Base-by-base conservation (phyloP, 2,797 vertebrate species). In the Anomalospiza imberbis region DNA sequence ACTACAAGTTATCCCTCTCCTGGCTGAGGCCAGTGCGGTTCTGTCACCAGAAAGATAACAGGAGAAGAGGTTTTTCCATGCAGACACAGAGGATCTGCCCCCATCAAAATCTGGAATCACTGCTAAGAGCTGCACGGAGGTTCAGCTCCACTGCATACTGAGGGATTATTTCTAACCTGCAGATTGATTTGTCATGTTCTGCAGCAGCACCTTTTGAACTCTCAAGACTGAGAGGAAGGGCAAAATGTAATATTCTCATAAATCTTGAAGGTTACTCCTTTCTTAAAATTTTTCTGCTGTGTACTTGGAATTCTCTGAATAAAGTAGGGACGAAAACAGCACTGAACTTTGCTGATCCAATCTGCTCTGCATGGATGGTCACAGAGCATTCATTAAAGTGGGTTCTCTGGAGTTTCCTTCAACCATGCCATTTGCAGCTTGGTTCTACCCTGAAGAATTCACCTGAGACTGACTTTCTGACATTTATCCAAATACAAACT, bases 141-240 rank as follows among this genome's bases (percentile, higher is more conserved):
- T 70, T 96, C 77, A 61, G 80, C 80, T 60, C 53, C 63, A 32
- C 58, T 65, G 63, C 67, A 57, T 42, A 6, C 38, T 10, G 26
- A 15, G 34, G 42, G 81, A 68, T 71, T 58, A 51, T 92, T 93
- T 67, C 57, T 54, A 25, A 87, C 80, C 92, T 68, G 44, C 38
- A 77, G 84, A 91, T 82, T 77, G 78, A 92, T 92, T 80, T 91
- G 67, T 89, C 65, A 9, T 80, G 72, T 93, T 91, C 94, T 92
- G 75, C 54, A 85, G 55, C 0, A 0, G 51, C 61, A 95, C 53
- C 72, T 94, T 65, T 61, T 77, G 92, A 87, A 58, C 72, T 85
- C 75, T 47, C 55, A 85, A 40, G n/a, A 32, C 45, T 65, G 45
- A 94, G 76, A 95, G 71, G 80, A 94, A 95, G 51, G 62, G 78